Conservation (phyloP, 2,113 vertebrate species). For the Elanus axillaris region DNA sequence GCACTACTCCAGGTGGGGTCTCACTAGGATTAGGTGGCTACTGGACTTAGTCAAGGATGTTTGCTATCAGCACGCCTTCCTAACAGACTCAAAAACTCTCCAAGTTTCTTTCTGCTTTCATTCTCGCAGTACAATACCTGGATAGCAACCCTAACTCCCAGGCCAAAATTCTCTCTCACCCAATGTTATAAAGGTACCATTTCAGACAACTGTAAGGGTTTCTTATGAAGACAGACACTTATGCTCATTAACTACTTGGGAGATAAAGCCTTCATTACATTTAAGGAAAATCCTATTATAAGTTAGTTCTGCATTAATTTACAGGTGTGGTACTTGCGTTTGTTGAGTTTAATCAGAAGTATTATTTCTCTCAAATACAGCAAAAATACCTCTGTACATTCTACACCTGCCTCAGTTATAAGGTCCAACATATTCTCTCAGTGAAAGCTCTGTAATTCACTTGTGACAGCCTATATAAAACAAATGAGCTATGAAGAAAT, state of each 20-base stretch:
- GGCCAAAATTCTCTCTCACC: not conserved
- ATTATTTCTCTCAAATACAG: not conserved
- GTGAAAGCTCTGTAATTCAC: not conserved
- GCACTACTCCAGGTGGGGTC: not conserved
- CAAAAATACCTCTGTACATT: not conserved
- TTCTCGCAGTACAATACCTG: not conserved
- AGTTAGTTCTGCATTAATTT: not conserved
- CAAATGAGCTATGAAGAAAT: conserved; percentile 46
- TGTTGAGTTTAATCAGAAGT: not conserved
- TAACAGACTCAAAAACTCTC: not conserved
- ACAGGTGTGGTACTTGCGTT: not conserved
- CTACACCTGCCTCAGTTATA: not conserved
- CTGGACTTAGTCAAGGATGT: not conserved
- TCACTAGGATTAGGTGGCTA: not conserved
- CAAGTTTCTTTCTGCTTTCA: not conserved
- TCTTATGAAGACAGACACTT: not conserved
- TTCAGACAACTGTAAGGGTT: not conserved
- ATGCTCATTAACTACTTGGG: not conserved
- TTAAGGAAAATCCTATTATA: not conserved
- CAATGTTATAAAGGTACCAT: not conserved
- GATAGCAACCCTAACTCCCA: not conserved
- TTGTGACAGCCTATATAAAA: conserved; percentile 23
- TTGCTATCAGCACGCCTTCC: not conserved
- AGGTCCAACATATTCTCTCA: not conserved
- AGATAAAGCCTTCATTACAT: not conserved